Evolutionary conservation across 1,140 invertebrate genomes (phyloP).

Genomic region (Aporrectodea caliginosa): DNA sequence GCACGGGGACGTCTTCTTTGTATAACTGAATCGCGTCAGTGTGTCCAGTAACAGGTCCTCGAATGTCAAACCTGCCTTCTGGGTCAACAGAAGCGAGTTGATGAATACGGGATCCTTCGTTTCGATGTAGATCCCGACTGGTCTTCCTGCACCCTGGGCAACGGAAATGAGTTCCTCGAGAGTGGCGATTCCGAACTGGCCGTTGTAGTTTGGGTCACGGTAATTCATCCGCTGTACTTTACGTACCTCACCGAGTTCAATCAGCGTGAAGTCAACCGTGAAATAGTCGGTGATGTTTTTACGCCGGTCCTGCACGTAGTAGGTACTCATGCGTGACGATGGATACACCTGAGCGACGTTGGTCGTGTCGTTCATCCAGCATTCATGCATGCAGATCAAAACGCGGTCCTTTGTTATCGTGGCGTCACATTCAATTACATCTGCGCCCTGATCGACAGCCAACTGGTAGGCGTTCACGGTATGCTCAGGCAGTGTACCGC

Average conservation of each 20-base stretch:
- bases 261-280: constrained; percentile 37
- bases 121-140: constrained; percentile 17
- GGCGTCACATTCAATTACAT: constrained; percentile 43
- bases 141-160: background rate
- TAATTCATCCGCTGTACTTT: background rate
- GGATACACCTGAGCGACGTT: constrained; percentile 34
- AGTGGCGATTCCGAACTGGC: background rate
- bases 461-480: constrained; percentile 39
- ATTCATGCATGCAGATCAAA: constrained; percentile 41
- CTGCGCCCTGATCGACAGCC: constrained; percentile 36
- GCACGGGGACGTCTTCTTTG: too few species aligned
- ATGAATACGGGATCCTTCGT: constrained; percentile 15
- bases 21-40: background rate
- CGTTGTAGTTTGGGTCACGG: constrained; percentile 13
- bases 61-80: background rate
- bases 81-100: background rate
- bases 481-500: constrained; percentile 39
- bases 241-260: constrained; percentile 25
- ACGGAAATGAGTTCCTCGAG: constrained; percentile 22
- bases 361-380: constrained; percentile 36
- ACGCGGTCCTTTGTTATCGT: constrained; percentile 39
- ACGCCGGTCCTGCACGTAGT: constrained; percentile 19
- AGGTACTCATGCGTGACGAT: constrained; percentile 15
- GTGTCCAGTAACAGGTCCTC: background rate
- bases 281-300: constrained; percentile 38